Conservation (phyloP, 2,797 vertebrate species). For the Halcyon badia region DNA sequence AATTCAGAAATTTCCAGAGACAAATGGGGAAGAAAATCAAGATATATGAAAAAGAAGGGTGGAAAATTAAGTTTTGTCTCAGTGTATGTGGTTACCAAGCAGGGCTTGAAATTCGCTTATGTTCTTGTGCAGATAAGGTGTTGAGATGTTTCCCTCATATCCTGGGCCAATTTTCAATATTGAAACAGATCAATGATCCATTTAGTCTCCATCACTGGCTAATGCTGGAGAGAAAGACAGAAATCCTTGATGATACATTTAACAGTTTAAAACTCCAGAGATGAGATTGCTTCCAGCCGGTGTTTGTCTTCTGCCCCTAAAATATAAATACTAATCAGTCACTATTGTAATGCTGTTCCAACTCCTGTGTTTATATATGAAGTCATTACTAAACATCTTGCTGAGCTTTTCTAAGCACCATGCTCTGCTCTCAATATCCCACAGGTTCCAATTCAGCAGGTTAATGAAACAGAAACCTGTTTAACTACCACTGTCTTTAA, state of each 20-base stretch:
- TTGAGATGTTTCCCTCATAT: conserved; percentile 29
- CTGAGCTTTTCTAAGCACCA: neutral
- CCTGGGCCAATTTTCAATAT: neutral
- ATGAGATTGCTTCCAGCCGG: neutral
- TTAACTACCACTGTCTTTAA: neutral
- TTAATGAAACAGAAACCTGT: neutral
- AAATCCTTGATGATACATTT: conserved; percentile 1
- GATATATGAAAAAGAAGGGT: conserved; percentile 58
- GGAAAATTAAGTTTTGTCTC: conserved; percentile 62
- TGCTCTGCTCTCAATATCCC: neutral
- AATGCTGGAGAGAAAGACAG: neutral
- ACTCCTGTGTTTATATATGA: neutral
- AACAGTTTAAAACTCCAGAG: neutral
- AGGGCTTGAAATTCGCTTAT: conserved; percentile 61
- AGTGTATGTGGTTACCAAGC: conserved; percentile 58
- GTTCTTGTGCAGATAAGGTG: conserved; percentile 43
- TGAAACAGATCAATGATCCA: conserved; percentile 14
- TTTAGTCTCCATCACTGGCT: neutral
- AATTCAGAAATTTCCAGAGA: conserved; percentile 60
- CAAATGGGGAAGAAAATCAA: conserved; percentile 64
- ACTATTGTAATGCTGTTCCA: neutral
- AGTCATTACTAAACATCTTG: neutral
- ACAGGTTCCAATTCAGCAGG: neutral
- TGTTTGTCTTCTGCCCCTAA: conserved; percentile 16
- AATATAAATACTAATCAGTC: neutral